Percentiles rank a stretch among this genome's conserved stretches.
These are phyloP conservation scores for Solenopsis invicta DNA, from an alignment of 1,140 invertebrate species.

Conservation along the genomic window DNA sequence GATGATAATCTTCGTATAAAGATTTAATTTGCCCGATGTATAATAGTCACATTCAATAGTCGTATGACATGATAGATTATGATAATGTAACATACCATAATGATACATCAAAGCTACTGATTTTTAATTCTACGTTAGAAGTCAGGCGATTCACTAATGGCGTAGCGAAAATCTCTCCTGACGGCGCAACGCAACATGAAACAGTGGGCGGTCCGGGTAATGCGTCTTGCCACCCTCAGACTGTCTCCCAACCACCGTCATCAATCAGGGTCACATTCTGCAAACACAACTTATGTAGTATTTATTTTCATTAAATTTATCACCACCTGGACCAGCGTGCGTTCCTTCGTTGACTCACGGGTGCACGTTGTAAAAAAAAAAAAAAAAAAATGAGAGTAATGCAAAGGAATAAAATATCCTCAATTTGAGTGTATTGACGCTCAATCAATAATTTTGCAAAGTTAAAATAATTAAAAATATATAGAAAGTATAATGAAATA, in stretches of 20 bases:
- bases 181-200: constrained; percentile 80
- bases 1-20: not conserved
- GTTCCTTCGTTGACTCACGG: not conserved
- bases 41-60: not conserved
- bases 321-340: constrained; percentile 49
- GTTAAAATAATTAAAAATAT: constrained; percentile 6
- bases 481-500: constrained; percentile 1
- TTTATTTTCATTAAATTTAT: constrained; percentile 86
- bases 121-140: constrained; percentile 73
- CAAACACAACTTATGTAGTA: constrained; percentile 85
- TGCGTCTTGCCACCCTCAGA: constrained; percentile 86
- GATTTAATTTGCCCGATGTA: not conserved
- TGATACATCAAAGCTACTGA: constrained; percentile 25
- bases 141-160: constrained; percentile 72
- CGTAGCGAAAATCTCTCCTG: constrained; percentile 74
- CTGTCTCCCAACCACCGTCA: constrained; percentile 83
- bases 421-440: not conserved
- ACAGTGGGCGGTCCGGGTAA: constrained; percentile 85
- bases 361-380: not conserved
- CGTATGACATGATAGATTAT: not conserved
- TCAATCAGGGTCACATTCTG: constrained; percentile 84
- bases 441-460: not conserved
- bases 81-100: not conserved
- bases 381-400: no score
- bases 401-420: not conserved